These are phyloP conservation scores for Papilio polyxenes DNA, from an alignment of 1,140 invertebrate genomes.

Conservation along the genomic window DNA sequence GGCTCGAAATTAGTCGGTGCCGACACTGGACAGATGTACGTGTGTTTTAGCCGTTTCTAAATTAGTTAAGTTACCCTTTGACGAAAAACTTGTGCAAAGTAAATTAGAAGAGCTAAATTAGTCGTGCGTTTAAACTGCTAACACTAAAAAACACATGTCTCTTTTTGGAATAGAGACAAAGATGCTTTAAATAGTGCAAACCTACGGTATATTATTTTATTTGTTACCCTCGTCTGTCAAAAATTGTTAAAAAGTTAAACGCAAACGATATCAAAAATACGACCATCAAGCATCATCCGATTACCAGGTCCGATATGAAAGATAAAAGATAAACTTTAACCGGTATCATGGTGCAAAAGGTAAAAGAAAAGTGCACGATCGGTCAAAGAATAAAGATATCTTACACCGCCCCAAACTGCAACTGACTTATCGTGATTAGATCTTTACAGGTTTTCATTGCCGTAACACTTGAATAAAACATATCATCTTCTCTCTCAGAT, in stretches of 20 bases:
- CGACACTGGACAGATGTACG: no score
- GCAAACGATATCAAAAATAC: neutral
- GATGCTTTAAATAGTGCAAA: no score
- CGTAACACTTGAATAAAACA: neutral
- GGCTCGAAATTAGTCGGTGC: no score
- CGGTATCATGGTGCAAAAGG: slow-evolving; percentile 18
- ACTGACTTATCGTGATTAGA: neutral
- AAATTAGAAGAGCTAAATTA: no score
- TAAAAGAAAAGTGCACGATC: neutral
- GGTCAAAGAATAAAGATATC: slow-evolving; percentile 15
- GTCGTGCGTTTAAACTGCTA: no score
- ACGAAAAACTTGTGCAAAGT: no score
- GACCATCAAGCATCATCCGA: neutral
- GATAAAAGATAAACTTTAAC: slow-evolving; percentile 15
- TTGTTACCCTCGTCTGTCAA: neutral
- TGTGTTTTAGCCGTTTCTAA: no score
- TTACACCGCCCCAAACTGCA: slow-evolving; percentile 9
- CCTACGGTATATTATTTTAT: no score
- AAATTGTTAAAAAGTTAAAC: slow-evolving; percentile 5
- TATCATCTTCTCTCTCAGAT: neutral
- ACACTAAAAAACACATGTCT: no score
- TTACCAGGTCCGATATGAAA: neutral
- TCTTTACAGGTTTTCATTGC: neutral
- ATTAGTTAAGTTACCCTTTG: no score
- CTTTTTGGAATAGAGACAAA: no score